Evolutionary conservation across 2,888 invertebrate genomes (phyloP).

Genomic region (Drosophila histrio): DNA sequence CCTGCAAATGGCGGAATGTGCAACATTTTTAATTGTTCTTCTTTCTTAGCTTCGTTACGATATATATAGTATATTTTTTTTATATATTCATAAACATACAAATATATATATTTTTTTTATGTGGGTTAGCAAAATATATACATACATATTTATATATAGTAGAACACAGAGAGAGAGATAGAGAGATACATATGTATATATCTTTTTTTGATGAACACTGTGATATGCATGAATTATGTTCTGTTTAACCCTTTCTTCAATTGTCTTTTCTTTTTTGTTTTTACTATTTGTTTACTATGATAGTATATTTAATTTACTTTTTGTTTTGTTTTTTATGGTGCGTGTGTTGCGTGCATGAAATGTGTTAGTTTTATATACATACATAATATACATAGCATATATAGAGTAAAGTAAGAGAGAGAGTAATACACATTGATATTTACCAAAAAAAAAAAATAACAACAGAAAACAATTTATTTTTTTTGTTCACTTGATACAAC

Average conservation of each 20-base stretch:
- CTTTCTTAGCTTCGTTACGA: neutral
- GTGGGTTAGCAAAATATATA: constrained; percentile 18
- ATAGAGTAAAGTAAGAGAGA: neutral
- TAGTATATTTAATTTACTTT: constrained; percentile 8
- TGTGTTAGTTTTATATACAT: constrained; percentile 32
- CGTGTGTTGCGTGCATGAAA: constrained; percentile 46
- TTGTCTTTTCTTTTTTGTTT: constrained; percentile 3
- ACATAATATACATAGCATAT: constrained; percentile 21
- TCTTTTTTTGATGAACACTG: constrained; percentile 19
- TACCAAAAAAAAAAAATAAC: constrained; percentile 28
- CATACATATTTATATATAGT: constrained; percentile 3
- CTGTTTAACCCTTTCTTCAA: constrained; percentile 16
- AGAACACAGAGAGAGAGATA: neutral
- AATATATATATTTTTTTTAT: constrained; percentile 21
- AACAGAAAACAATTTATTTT: constrained; percentile 5
- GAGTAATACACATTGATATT: constrained; percentile 18
- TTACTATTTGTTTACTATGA: constrained; percentile 20
- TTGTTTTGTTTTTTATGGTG: constrained; percentile 32
- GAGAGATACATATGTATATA: constrained; percentile 13
- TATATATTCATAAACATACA: constrained; percentile 25
- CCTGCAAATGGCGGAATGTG: constrained; percentile 70
- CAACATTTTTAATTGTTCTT: neutral
- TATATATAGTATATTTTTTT: neutral
- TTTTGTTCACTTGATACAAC: constrained; percentile 56
- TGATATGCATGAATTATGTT: constrained; percentile 44